Evolutionary conservation across 2,888 invertebrate species (phyloP).

Genomic region (Charanyca ferruginea): DNA sequence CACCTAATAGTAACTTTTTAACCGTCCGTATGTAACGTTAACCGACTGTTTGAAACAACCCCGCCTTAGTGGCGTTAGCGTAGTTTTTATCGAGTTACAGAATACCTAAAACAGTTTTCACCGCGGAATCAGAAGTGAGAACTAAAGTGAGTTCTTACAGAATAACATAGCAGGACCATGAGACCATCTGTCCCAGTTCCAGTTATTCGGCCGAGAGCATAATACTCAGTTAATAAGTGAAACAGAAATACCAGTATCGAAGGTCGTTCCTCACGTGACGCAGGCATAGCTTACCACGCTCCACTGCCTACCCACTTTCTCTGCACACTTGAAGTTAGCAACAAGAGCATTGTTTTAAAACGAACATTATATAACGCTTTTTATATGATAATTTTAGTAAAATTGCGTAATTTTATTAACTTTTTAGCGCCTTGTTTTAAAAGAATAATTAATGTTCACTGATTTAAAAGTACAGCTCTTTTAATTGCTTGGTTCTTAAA

Average conservation of each 20-base stretch:
- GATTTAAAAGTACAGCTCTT: no score
- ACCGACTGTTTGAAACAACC: no score
- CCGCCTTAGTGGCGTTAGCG: no score
- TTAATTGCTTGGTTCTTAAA: neutral
- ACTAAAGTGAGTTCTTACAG: no score
- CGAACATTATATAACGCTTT: conserved; percentile 2
- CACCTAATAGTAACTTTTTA: no score
- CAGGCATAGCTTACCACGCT: conserved; percentile 14
- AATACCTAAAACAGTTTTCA: no score
- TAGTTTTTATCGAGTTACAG: no score
- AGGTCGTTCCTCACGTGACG: conserved; percentile 24
- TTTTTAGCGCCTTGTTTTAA: conserved; percentile 4
- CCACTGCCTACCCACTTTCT: conserved; percentile 34
- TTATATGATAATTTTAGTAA: conserved; percentile 1
- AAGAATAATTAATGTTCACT: neutral
- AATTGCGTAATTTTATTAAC: conserved; percentile 7
- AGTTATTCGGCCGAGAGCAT: no score
- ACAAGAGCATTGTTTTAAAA: conserved; percentile 23
- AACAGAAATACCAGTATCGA: neutral
- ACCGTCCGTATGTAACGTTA: no score
- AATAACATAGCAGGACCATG: no score
- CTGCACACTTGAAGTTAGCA: conserved; percentile 16
- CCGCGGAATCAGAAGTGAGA: no score
- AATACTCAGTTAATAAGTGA: neutral
- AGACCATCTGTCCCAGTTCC: no score